Conservation (phyloP, 2,888 invertebrate species). For the Scrobipalpa atriplicella region DNA sequence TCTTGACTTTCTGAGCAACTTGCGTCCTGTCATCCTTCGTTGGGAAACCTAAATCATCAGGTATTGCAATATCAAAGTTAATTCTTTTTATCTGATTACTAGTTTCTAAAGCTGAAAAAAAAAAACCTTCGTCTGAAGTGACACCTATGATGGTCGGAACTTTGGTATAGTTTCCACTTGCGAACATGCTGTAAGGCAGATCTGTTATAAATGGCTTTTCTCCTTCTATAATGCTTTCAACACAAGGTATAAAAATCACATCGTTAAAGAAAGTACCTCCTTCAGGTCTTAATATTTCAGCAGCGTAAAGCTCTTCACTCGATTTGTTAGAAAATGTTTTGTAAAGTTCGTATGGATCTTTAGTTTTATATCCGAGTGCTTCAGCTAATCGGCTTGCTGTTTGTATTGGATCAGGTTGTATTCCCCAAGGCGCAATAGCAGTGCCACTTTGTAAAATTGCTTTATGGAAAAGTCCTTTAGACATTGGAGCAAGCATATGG, state of each 20-base stretch:
- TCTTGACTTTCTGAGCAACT: not conserved
- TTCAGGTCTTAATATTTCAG: conserved; percentile 60
- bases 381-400: conserved; percentile 57
- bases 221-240: conserved; percentile 56
- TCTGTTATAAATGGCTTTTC: conserved; percentile 58
- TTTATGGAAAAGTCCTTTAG: conserved; percentile 64
- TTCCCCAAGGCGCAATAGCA: conserved; percentile 65
- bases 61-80: not conserved
- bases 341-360: conserved; percentile 58
- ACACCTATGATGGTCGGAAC: conserved; percentile 69
- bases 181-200: conserved; percentile 60
- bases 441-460: conserved; percentile 74
- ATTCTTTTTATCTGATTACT: conserved; percentile 42
- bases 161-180: conserved; percentile 54
- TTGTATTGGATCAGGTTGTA: conserved; percentile 66
- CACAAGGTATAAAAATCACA: conserved; percentile 71
- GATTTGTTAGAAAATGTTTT: conserved; percentile 53
- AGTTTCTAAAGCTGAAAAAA: conserved; percentile 66
- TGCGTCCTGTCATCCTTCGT: not conserved
- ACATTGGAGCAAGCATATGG: conserved; percentile 73
- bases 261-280: conserved; percentile 68
- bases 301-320: conserved; percentile 50
- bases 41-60: not conserved
- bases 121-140: conserved; percentile 69
- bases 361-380: conserved; percentile 54